Base-by-base conservation (phyloP, 2,113 vertebrate species). In the Tympanuchus pallidicinctus region DNA sequence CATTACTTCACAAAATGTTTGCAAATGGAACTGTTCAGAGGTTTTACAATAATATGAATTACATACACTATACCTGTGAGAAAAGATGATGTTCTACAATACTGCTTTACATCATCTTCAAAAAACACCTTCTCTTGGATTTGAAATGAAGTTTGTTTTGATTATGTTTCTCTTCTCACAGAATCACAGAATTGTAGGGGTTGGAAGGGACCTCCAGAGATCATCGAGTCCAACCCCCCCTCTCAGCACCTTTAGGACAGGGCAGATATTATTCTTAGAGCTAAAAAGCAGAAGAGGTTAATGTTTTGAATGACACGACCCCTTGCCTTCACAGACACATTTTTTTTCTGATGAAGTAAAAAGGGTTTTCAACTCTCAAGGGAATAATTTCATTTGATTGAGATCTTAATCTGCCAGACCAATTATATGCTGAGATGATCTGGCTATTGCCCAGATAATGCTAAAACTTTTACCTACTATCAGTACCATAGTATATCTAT, bases 101-200 rank as follows among this genome's bases (percentile, higher is more conserved):
- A 1, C 27, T 88, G 13, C 0, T 24, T 64, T 91, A 64, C 43
- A 50, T 36, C 64, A 60, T 38, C 8, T 86, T 63, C 78, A 43
- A 69, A 87, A 75, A 52, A 63, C 86, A 85, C 52, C 72, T 80
- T 42, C 6, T 83, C 15, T 83, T 84, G 34, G 8, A 70, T 88
- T 72, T 84, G 75, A 16, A 83, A 92, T 67, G 4, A 81, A 13
- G 59, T 91, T 93, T 87, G 69, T 45, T 95, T 82, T 82, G 56
- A 72, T 89, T 47, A 48, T 77, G 38, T 94, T 96, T 61, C 42
- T 87, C 43, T 90, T 92, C 67, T 34, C 34, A 34, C 34, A 34
- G 34, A 34, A 34, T 34, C 34, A 34, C 34, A 34, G 34, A 34
- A 34, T 34, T 34, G 34, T 34, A 34, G 34, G 34, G 34, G 34